phyloP scores from a whole-genome alignment of 2,888 invertebrate species.

The Junonia oenone region DNA sequence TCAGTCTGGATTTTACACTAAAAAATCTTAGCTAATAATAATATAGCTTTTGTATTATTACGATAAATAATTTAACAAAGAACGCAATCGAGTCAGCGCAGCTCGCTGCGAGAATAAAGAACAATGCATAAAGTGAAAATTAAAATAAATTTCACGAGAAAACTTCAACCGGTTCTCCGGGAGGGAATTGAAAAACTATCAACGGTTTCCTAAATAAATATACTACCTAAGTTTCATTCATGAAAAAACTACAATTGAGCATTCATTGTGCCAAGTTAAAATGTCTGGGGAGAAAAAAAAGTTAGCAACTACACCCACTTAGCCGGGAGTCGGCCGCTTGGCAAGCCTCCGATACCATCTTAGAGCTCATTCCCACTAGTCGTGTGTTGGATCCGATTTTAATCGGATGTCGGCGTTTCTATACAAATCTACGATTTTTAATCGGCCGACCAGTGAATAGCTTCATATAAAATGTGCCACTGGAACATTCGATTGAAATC shows the following conservation, averaged over 20 bases:
- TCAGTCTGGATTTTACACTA: too few relatives aligned
- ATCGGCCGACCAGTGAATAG: too few relatives aligned
- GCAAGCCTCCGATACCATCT: conserved; percentile 42
- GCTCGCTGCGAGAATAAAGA: background rate
- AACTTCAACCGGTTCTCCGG: background rate
- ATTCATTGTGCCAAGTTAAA: conserved; percentile 28
- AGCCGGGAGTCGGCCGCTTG: conserved; percentile 48
- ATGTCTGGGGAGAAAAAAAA: conserved; percentile 27
- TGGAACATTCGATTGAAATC: too few relatives aligned
- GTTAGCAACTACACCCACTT: conserved; percentile 34
- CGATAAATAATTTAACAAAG: too few relatives aligned
- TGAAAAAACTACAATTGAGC: conserved; percentile 24
- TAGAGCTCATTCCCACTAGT: too few relatives aligned
- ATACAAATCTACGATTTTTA: too few relatives aligned
- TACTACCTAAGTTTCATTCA: conserved; percentile 22
- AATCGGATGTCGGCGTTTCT: too few relatives aligned
- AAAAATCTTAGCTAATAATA: too few relatives aligned
- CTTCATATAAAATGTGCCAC: too few relatives aligned
- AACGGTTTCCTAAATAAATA: conserved; percentile 6
- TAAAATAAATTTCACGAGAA: background rate
- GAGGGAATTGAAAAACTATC: background rate
- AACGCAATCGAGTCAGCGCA: background rate
- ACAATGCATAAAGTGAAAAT: background rate
- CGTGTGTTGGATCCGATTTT: too few relatives aligned
- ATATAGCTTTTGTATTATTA: too few relatives aligned